Evolutionary conservation across 2,113 vertebrate species (phyloP).

Genomic region (Heterotilapia buettikoferi): DNA sequence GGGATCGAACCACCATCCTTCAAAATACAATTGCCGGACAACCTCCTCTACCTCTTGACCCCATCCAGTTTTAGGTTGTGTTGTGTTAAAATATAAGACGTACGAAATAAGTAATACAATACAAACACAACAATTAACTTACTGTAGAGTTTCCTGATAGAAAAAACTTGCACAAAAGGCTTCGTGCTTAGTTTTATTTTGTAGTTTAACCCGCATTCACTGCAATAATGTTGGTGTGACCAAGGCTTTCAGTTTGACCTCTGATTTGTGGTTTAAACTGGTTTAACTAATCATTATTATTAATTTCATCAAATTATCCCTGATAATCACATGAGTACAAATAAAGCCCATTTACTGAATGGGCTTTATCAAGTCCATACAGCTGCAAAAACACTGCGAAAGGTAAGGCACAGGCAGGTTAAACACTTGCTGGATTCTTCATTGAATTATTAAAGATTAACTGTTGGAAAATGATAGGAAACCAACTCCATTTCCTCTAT

Average conservation of each 20-base stretch:
- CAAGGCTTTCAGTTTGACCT: not conserved
- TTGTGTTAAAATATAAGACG: not conserved
- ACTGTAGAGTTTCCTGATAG: not conserved
- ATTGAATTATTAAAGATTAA: not conserved
- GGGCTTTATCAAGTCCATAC: not conserved
- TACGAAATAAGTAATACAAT: not conserved
- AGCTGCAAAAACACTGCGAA: not conserved
- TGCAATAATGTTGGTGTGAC: not conserved
- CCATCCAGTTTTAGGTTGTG: not conserved
- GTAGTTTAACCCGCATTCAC: not conserved
- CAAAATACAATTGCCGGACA: not conserved
- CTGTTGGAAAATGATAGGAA: not conserved
- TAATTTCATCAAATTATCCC: not conserved
- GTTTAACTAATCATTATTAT: not conserved
- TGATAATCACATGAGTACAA: not conserved
- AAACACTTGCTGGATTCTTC: not conserved
- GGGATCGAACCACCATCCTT: not conserved
- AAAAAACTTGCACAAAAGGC: not conserved
- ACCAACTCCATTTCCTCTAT: not conserved
- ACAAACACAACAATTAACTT: not conserved
- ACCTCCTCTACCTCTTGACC: not conserved
- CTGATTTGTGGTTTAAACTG: not conserved
- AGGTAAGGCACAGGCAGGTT: not conserved
- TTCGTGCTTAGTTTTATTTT: not conserved
- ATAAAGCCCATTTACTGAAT: not conserved